A percentile compares a stretch with the other conserved stretches of the same genome.
These are phyloP conservation scores for Mixornis gularis DNA, from an alignment of 2,113 vertebrate species.

Conservation along the genomic window DNA sequence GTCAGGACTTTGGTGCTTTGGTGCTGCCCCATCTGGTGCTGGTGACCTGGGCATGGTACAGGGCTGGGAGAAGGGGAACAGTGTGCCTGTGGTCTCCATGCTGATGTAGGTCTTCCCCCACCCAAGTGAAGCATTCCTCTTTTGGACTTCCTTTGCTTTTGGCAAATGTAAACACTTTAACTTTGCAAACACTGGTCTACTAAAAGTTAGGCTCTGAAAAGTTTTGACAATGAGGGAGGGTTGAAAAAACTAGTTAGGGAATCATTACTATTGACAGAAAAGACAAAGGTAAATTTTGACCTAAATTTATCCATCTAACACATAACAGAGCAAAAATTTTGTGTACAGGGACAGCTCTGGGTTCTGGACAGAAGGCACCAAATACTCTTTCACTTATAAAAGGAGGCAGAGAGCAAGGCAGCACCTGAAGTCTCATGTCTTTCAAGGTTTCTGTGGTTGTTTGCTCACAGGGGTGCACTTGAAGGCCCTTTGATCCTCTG, in stretches of 20 bases:
- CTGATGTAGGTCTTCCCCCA: background rate
- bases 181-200: background rate
- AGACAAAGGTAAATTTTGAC: background rate
- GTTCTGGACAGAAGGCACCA: background rate
- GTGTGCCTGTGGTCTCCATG: too few species aligned
- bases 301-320: background rate
- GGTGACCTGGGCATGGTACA: fast-evolving
- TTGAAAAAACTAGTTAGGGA: background rate
- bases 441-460: background rate
- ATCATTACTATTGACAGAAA: background rate
- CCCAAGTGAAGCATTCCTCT: background rate
- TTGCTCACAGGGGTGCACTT: background rate
- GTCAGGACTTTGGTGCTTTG: background rate
- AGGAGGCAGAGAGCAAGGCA: background rate
- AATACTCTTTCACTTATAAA: background rate
- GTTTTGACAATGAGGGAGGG: background rate
- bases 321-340: background rate
- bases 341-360: background rate
- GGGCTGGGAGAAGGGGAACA: background rate
- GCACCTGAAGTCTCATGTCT: background rate
- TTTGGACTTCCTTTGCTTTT: background rate
- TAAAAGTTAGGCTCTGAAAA: background rate
- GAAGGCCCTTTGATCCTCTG: background rate
- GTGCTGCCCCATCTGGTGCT: background rate
- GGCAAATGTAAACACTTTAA: background rate